Conservation (phyloP, 2,113 vertebrate genomes). For the Romanogobio albipinnatus region DNA sequence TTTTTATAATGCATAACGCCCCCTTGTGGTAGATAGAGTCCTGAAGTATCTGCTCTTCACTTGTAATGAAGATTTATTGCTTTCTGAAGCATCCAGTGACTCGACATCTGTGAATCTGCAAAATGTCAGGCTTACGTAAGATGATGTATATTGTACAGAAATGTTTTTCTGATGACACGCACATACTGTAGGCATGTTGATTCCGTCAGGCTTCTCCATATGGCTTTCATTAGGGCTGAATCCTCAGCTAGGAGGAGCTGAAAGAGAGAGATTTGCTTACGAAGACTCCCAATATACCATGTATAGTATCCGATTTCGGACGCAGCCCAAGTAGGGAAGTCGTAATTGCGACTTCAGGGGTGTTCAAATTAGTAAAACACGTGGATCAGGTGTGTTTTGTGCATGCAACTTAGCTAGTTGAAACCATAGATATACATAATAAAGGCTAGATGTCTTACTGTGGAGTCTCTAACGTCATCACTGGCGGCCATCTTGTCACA, state of each 20-base stretch:
- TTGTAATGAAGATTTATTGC: neutral
- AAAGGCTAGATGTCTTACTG: too few species aligned
- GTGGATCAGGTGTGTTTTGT: neutral
- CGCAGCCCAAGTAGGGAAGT: too few species aligned
- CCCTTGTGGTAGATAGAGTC: conserved; percentile 44
- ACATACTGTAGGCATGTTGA: conserved; percentile 19
- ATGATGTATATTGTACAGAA: conserved; percentile 29
- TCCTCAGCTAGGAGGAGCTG: neutral
- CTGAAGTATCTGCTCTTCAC: neutral
- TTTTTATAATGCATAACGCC: conserved; percentile 15
- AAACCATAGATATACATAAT: too few species aligned
- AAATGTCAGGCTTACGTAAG: conserved; percentile 10
- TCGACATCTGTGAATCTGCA: conserved; percentile 32
- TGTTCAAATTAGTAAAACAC: too few species aligned
- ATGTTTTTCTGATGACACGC: conserved; percentile 41
- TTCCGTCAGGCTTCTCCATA: conserved; percentile 34
- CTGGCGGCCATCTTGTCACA: too few species aligned
- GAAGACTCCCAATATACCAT: neutral
- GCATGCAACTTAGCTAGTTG: neutral
- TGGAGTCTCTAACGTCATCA: too few species aligned
- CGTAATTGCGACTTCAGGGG: neutral
- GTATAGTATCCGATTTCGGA: too few species aligned
- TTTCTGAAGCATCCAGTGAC: conserved; percentile 16
- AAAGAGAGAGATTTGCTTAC: conserved; percentile 8
- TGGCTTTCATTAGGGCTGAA: conserved; percentile 42